Evolutionary conservation across 1,140 invertebrate genomes (phyloP), one percentile per base, ranked within the genome.

Genomic region (Archivesica marissinica): DNA sequence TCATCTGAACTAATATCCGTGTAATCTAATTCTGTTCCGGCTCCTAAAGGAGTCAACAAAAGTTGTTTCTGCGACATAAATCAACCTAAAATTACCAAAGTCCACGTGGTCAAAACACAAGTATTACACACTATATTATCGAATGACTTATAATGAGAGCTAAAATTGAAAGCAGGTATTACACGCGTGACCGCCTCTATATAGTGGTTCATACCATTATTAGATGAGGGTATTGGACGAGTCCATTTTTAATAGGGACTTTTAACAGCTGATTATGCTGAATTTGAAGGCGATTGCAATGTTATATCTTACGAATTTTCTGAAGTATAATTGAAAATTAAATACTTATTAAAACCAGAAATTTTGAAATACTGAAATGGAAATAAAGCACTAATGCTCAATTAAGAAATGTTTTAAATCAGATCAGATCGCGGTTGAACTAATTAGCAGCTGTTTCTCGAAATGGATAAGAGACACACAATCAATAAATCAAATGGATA

Each of bases 241-340:
- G 13, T n/a, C 13, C 23, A n/a, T 25, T n/a, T n/a, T n/a, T n/a
- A n/a, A n/a, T n/a, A n/a, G 52, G 11, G n/a, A 56, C 52, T 56
- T 56, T 56, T n/a, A 56, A 56, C n/a, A 56, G 52, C 52, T 56
- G 52, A 6, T 56, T 56, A n/a, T 6, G 52, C 52, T 56, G 23
- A 56, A 6, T 11, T 56, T 56, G 52, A 56, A 56, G 52, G 52
- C 52, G n/a, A n/a, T 56, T 56, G 52, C 52, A 56, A 56, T 56
- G 52, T 56, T 56, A 56, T 56, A 11, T 56, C 52, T n/a, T 56
- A 56, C 52, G 52, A 56, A 56, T 56, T 56, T 56, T 56, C 52
- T n/a, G 52, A 56, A 56, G 52, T 56, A 56, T 56, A 56, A 56
- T 56, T 56, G n/a, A n/a, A n/a, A n/a, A n/a, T n/a, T n/a, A n/a